phyloP scores from a whole-genome alignment of 2,113 vertebrate genomes.

The Onychostruthus taczanowskii region DNA sequence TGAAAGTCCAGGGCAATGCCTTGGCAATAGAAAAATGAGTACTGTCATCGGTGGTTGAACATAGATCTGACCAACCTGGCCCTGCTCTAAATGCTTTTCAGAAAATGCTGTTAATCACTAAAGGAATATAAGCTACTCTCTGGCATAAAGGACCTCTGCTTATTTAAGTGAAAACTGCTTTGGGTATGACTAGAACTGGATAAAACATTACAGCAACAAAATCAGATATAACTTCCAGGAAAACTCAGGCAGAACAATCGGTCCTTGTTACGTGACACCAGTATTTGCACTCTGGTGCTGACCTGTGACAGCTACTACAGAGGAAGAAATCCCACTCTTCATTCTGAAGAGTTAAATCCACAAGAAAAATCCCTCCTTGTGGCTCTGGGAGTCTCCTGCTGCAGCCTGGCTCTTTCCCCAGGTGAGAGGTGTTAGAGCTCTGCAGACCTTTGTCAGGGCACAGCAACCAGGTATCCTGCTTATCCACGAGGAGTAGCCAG shows the following conservation, averaged over 20 bases:
- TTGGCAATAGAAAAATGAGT: neutral
- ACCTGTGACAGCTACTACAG: neutral
- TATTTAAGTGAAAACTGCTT: neutral
- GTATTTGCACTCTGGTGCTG: neutral
- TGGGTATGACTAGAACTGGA: neutral
- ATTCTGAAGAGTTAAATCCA: neutral
- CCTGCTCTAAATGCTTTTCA: neutral
- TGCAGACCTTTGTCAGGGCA: neutral
- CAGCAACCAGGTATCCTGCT: neutral
- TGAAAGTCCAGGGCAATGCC: neutral
- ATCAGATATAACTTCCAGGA: neutral
- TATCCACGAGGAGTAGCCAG: neutral
- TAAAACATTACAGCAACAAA: neutral
- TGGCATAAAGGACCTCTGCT: neutral
- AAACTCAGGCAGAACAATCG: neutral
- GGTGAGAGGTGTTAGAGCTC: neutral
- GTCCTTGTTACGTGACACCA: rapidly evolving
- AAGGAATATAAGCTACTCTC: neutral
- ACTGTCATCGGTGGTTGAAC: neutral
- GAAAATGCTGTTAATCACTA: neutral
- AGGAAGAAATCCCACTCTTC: neutral
- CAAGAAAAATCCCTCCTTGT: neutral
- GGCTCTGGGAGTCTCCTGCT: neutral
- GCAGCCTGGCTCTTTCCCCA: neutral
- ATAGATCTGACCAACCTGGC: neutral